Conservation (phyloP, 2,888 invertebrate species). For the Alsophila aescularia region DNA sequence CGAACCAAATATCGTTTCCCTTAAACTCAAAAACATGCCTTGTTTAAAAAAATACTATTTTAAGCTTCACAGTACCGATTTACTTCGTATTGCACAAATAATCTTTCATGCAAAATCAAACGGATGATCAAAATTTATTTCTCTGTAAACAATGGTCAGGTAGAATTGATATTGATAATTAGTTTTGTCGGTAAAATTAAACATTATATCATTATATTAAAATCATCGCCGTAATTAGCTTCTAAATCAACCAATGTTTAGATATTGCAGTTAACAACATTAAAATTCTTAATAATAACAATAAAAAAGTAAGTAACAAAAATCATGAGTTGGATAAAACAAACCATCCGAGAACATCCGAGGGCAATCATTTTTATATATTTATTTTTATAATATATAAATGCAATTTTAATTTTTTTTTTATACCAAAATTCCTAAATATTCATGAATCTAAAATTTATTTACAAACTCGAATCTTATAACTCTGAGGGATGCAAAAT, state of each 20-base stretch:
- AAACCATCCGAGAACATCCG: slow-evolving; percentile 79
- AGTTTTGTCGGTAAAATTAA: slow-evolving; percentile 8
- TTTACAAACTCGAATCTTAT: slow-evolving; percentile 69
- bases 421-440: slow-evolving; percentile 73
- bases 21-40: slow-evolving; percentile 59
- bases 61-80: slow-evolving; percentile 72
- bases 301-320: slow-evolving; percentile 81
- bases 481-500: slow-evolving; percentile 53
- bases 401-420: slow-evolving; percentile 81
- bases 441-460: slow-evolving; percentile 76
- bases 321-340: slow-evolving; percentile 69
- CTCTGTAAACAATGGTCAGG: background rate
- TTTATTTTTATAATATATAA: slow-evolving; percentile 66
- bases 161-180: slow-evolving; percentile 31
- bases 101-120: slow-evolving; percentile 73
- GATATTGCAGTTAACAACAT: slow-evolving; percentile 79
- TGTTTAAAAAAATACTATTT: slow-evolving; percentile 56
- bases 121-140: slow-evolving; percentile 47
- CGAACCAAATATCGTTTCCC: slow-evolving; percentile 57
- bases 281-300: slow-evolving; percentile 83
- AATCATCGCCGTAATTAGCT: slow-evolving; percentile 37
- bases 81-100: slow-evolving; percentile 74
- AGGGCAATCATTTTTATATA: slow-evolving; percentile 62
- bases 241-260: slow-evolving; percentile 46
- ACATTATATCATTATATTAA: slow-evolving; percentile 45